phyloP scores from a whole-genome alignment of 1,140 invertebrate genomes.

The Helicoverpa zea region DNA sequence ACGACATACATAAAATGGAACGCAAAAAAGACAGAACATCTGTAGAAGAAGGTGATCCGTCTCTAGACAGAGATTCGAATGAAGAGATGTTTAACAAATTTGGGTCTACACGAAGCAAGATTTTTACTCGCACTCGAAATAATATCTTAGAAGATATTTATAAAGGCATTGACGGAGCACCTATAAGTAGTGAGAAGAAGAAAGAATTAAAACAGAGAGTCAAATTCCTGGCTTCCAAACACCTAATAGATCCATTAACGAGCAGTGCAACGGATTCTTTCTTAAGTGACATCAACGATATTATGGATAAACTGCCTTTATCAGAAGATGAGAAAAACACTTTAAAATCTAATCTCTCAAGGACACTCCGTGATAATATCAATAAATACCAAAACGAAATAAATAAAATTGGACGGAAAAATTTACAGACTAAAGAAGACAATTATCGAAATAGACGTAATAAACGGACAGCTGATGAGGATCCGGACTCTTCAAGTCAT shows the following conservation, averaged over 20 bases:
- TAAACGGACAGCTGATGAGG: too few species aligned
- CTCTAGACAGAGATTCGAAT: too few species aligned
- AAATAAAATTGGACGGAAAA: not conserved
- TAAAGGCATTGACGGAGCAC: not conserved
- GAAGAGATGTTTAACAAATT: too few species aligned
- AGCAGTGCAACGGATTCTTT: not conserved
- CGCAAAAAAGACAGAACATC: too few species aligned
- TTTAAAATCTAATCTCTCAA: not conserved
- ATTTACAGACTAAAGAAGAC: not conserved
- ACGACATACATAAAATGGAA: too few species aligned
- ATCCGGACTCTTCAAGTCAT: too few species aligned
- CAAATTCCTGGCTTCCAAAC: not conserved
- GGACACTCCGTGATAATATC: not conserved
- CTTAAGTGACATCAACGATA: not conserved
- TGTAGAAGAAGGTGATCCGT: too few species aligned
- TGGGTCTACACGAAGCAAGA: too few species aligned
- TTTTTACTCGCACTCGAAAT: not conserved
- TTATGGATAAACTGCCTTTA: conserved; percentile 12
- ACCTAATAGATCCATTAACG: not conserved
- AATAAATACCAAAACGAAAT: not conserved
- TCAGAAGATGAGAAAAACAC: not conserved
- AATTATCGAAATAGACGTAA: not conserved
- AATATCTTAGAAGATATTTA: not conserved
- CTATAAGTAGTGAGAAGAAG: not conserved
- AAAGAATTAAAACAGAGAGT: not conserved